Evolutionary conservation across 2,113 vertebrate genomes (phyloP).

Genomic region (Prochilodus magdalenae): DNA sequence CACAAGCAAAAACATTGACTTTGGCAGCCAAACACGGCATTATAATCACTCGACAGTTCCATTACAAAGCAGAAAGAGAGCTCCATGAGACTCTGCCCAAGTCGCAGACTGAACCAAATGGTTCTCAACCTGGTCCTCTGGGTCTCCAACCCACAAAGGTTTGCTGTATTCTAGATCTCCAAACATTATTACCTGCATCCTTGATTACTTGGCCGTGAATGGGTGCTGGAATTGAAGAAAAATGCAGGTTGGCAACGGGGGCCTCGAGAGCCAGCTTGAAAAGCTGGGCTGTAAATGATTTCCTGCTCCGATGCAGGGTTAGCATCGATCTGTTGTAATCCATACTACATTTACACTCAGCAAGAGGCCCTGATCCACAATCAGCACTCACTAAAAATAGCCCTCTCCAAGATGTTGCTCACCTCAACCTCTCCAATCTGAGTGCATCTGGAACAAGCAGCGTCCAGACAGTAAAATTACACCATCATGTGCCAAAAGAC

Average conservation of each 20-base stretch:
- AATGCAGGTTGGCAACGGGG: constrained; percentile 18
- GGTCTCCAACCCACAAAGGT: constrained; percentile 13
- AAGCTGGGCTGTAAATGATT: constrained; percentile 12
- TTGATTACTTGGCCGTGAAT: constrained; percentile 22
- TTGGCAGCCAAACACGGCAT: constrained; percentile 43
- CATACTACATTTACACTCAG: constrained; percentile 14
- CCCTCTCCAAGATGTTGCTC: neutral
- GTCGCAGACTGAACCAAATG: neutral
- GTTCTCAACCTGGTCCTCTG: neutral
- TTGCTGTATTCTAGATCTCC: constrained; percentile 15
- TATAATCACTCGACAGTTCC: constrained; percentile 37
- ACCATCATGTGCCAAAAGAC: constrained; percentile 3
- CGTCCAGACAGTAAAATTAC: constrained; percentile 2
- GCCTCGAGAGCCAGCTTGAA: neutral
- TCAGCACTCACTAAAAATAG: neutral
- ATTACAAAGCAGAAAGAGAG: constrained; percentile 38
- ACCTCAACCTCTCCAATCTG: too few relatives aligned
- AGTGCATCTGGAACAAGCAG: neutral
- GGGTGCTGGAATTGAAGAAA: constrained; percentile 1
- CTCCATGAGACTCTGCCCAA: constrained; percentile 6
- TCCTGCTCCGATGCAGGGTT: constrained; percentile 13
- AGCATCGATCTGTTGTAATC: neutral
- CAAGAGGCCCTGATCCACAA: constrained; percentile 1
- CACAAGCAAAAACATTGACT: constrained; percentile 44
- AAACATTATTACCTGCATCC: constrained; percentile 3